Evolutionary conservation across 2,888 invertebrate genomes (phyloP).

Genomic region (Diarsia rubi): DNA sequence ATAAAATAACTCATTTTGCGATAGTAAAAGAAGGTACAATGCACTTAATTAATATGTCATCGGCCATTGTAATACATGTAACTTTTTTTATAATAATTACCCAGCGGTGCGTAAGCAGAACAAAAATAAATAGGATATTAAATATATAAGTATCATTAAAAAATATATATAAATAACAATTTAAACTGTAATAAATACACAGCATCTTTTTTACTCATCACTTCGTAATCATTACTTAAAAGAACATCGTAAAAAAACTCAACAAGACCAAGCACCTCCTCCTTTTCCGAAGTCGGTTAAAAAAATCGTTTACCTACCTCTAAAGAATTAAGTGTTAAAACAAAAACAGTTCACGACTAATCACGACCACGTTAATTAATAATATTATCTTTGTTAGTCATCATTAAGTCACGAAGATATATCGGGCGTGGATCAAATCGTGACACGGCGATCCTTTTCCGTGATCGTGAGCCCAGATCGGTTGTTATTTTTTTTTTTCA

Average conservation of each 20-base stretch:
- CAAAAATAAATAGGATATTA: conserved; percentile 44
- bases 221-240: conserved; percentile 22
- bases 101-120: too few species aligned
- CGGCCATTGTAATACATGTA: conserved; percentile 14
- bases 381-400: conserved; percentile 58
- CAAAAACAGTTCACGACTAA: conserved; percentile 62
- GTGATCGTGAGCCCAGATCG: conserved; percentile 79
- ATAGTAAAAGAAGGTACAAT: not conserved
- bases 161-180: too few species aligned
- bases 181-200: conserved; percentile 28
- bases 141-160: too few species aligned
- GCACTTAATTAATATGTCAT: not conserved
- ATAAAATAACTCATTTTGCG: not conserved
- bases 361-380: conserved; percentile 61
- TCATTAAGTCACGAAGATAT: conserved; percentile 73
- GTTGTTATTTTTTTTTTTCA: conserved; percentile 65
- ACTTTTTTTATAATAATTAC: too few species aligned
- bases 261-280: not conserved
- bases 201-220: conserved; percentile 31
- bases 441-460: conserved; percentile 81
- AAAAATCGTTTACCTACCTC: conserved; percentile 44
- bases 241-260: conserved; percentile 3
- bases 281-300: not conserved
- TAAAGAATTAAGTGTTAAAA: conserved; percentile 52
- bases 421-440: conserved; percentile 73